Conservation (phyloP, 2,888 invertebrate genomes). For the Parasteatoda lunata region DNA sequence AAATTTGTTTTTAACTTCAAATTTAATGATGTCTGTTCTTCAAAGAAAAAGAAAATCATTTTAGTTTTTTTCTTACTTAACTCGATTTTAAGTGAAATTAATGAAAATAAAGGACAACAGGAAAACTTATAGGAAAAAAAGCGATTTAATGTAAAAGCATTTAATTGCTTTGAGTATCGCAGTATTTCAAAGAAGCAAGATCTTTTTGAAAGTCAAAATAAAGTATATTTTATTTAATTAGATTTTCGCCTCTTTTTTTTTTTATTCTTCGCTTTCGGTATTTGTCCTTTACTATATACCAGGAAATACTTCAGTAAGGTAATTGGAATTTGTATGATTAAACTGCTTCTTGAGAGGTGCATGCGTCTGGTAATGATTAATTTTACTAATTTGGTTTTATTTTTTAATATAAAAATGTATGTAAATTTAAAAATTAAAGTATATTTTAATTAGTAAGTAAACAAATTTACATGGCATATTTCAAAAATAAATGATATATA, state of each 20-base stretch:
- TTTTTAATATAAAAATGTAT: no score
- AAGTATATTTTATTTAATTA: neutral
- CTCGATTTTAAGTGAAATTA: conserved; percentile 48
- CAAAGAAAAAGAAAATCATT: conserved; percentile 1
- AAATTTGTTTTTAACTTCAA: conserved; percentile 31
- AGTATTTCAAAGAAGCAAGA: neutral
- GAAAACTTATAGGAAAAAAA: conserved; percentile 10
- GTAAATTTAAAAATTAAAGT: no score
- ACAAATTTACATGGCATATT: no score
- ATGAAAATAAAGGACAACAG: conserved; percentile 37
- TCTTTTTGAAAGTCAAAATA: neutral
- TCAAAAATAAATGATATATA: no score
- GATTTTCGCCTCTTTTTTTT: neutral
- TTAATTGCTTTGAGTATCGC: conserved; percentile 26
- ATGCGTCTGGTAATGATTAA: no score
- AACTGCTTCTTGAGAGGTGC: no score
- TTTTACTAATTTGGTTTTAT: no score
- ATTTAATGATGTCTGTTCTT: conserved; percentile 33
- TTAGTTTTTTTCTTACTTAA: neutral
- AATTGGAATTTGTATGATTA: no score
- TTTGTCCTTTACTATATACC: neutral
- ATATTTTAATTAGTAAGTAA: no score
- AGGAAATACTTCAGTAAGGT: neutral
- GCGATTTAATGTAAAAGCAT: conserved; percentile 19
- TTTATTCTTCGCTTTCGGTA: neutral